Evolutionary conservation across 2,113 vertebrate species (phyloP).

Genomic region (Varanus komodoensis): DNA sequence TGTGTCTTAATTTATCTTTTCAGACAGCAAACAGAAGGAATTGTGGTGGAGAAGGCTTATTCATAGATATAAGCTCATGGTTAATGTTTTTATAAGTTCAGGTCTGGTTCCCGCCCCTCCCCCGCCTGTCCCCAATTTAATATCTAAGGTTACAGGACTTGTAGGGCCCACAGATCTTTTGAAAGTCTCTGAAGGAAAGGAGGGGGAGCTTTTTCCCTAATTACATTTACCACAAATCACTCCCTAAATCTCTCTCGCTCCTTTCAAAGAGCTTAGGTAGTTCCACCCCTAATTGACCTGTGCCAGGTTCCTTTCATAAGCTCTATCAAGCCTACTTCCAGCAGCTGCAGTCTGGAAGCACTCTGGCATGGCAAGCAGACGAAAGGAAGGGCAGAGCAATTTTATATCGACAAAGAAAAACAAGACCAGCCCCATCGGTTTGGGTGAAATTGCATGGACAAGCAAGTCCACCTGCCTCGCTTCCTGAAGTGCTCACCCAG

Average conservation of each 20-base stretch:
- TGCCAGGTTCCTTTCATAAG: background rate
- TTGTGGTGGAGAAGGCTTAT: background rate
- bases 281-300: slow-evolving; percentile 56
- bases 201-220: slow-evolving; percentile 18
- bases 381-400: slow-evolving; percentile 64
- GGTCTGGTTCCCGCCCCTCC: background rate
- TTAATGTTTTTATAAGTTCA: slow-evolving; percentile 45
- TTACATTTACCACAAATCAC: slow-evolving; percentile 43
- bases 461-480: slow-evolving; percentile 45
- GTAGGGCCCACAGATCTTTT: slow-evolving; percentile 28
- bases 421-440: slow-evolving; percentile 30
- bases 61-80: slow-evolving; percentile 22
- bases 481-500: background rate
- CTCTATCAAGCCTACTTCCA: slow-evolving; percentile 31
- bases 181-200: background rate
- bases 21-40: slow-evolving; percentile 45
- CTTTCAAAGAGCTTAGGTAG: slow-evolving; percentile 17
- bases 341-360: slow-evolving; percentile 63
- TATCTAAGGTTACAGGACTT: slow-evolving; percentile 29
- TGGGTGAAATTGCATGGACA: background rate
- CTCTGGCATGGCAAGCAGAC: slow-evolving; percentile 61
- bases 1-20: slow-evolving; percentile 61
- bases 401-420: slow-evolving; percentile 70
- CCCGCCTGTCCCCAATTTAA: background rate
- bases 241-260: slow-evolving; percentile 24